Conservation (phyloP, 2,113 vertebrate species). For the Papio anubis region DNA sequence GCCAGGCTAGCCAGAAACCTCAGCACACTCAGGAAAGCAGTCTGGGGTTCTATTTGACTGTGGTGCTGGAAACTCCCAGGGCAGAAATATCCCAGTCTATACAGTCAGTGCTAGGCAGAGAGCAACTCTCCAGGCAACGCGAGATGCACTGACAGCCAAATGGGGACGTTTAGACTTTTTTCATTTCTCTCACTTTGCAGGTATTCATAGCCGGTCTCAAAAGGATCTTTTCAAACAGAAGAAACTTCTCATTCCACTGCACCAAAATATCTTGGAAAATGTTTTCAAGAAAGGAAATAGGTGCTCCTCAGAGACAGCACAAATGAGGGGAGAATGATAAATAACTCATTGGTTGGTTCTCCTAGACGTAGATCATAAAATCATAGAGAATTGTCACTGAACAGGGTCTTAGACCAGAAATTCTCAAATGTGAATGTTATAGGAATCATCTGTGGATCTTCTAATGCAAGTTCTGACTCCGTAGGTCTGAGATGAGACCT, state of each 20-base stretch:
- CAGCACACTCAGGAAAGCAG: not conserved
- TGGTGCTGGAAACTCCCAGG: not conserved
- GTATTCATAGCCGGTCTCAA: no score
- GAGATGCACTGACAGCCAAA: accelerated
- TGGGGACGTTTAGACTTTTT: accelerated
- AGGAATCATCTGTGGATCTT: not conserved
- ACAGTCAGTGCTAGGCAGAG: not conserved
- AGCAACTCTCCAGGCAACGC: not conserved
- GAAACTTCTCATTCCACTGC: not conserved
- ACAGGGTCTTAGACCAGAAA: not conserved
- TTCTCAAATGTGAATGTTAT: not conserved
- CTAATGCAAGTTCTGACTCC: not conserved
- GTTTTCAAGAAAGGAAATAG: not conserved
- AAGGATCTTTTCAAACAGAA: not conserved
- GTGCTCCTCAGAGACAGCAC: not conserved
- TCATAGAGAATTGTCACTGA: not conserved
- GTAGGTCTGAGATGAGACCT: not conserved
- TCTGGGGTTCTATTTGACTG: not conserved
- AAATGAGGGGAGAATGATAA: no score
- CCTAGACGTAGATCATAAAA: not conserved
- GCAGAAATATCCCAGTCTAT: not conserved
- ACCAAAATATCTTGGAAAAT: not conserved
- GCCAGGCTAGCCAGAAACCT: not conserved
- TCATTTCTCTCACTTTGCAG: not conserved
- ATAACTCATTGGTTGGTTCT: not conserved